Evolutionary conservation across 2,113 vertebrate genomes (phyloP).

Genomic region (Pavo muticus): DNA sequence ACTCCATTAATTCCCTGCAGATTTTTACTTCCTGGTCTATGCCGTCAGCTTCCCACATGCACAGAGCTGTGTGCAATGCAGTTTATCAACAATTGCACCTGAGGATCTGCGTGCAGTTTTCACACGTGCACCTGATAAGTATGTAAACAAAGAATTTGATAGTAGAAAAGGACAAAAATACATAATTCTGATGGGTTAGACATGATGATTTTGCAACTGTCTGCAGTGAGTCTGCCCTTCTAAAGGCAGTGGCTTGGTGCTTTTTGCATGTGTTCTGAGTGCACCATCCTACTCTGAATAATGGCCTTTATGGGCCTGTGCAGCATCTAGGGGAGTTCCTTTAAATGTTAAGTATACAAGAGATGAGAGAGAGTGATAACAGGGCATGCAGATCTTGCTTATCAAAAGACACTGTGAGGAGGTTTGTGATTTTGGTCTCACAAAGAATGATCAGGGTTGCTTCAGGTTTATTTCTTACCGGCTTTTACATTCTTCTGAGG

Average conservation of each 20-base stretch:
- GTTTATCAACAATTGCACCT: neutral
- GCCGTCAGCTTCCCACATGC: neutral
- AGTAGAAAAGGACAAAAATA: neutral
- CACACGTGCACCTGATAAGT: neutral
- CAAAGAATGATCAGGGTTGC: neutral
- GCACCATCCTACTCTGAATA: neutral
- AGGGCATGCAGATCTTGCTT: neutral
- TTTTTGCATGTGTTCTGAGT: neutral
- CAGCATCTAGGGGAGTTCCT: neutral
- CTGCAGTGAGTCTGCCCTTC: neutral
- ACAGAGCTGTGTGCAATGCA: neutral
- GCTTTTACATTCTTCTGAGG: neutral
- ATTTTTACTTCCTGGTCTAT: neutral
- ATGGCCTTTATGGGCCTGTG: neutral
- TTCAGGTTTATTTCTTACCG: neutral
- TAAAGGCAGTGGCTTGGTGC: neutral
- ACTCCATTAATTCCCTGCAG: neutral
- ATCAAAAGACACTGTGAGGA: neutral
- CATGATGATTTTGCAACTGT: neutral
- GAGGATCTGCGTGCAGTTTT: neutral
- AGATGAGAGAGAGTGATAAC: neutral
- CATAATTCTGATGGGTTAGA: neutral
- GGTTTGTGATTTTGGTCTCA: neutral
- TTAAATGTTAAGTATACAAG: neutral
- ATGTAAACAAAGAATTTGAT: neutral